phyloP scores from a whole-genome alignment of 2,888 invertebrate species.

The Chirona hameri region DNA sequence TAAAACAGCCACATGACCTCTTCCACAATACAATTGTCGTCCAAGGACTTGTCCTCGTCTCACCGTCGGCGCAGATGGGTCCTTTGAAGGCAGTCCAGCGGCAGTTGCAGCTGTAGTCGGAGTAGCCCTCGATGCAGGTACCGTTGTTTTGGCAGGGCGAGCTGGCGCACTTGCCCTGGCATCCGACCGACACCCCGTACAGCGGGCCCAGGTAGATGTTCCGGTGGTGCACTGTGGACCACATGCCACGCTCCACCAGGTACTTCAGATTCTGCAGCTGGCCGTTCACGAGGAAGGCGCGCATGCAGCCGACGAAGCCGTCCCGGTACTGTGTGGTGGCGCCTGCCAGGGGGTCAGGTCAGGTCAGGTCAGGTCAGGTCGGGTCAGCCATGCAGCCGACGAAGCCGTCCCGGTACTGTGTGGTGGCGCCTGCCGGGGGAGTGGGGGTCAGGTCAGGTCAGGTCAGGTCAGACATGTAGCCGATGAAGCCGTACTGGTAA shows the following conservation, averaged over 20 bases:
- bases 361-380: neutral
- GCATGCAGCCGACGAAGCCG: constrained; percentile 90
- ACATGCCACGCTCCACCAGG: constrained; percentile 37
- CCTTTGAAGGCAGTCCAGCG: constrained; percentile 98
- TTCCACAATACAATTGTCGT: neutral
- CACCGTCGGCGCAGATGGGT: constrained; percentile 88
- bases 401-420: constrained; percentile 84
- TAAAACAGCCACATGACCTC: too few relatives aligned
- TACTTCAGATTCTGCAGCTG: constrained; percentile 39
- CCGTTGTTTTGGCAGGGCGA: constrained; percentile 94
- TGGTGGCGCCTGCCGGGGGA: constrained; percentile 56
- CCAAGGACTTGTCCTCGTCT: neutral
- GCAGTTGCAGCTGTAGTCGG: constrained; percentile 90
- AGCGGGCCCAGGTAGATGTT: constrained; percentile 27
- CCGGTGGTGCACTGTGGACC: too few relatives aligned
- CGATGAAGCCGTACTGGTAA: too few relatives aligned
- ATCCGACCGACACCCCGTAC: constrained; percentile 70
- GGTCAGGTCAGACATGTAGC: too few relatives aligned
- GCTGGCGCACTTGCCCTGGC: constrained; percentile 84
- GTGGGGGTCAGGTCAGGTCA: too few relatives aligned
- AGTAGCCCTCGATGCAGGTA: constrained; percentile 90
- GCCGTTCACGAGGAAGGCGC: constrained; percentile 59
- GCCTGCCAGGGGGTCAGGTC: constrained; percentile 44
- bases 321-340: constrained; percentile 78
- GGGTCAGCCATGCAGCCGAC: constrained; percentile 94